A percentile compares a stretch with the other conserved stretches of the same genome.
phyloP scores from a whole-genome alignment of 2,797 vertebrate species.

The Bucorvus abyssinicus region DNA sequence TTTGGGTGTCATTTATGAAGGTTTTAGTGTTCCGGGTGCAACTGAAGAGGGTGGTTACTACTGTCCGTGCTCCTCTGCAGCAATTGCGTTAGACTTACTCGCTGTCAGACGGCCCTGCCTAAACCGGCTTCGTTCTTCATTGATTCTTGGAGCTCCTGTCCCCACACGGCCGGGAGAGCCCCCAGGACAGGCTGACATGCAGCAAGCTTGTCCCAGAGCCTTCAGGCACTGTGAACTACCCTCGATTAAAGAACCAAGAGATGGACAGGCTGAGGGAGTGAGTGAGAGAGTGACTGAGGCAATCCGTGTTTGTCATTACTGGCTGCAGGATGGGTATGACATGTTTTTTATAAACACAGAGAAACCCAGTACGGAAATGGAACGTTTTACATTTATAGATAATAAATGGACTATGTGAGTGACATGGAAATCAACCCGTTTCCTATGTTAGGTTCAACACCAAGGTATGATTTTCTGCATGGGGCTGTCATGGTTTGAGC shows the following conservation, averaged over 20 bases:
- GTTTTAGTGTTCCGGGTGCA: background rate
- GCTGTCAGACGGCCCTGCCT: background rate
- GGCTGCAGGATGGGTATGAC: background rate
- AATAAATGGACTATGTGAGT: background rate
- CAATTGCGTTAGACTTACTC: background rate
- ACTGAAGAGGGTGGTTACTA: background rate
- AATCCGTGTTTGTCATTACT: background rate
- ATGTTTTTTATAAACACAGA: background rate
- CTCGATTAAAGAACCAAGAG: background rate
- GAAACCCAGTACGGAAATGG: background rate
- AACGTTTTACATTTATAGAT: background rate
- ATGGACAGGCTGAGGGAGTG: background rate
- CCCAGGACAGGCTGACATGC: accelerated
- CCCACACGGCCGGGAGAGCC: background rate
- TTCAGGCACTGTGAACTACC: accelerated
- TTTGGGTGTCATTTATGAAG: background rate
- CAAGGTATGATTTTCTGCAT: background rate
- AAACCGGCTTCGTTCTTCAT: background rate
- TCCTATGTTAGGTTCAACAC: background rate
- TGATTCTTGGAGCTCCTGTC: background rate
- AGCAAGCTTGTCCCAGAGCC: background rate
- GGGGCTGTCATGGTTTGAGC: background rate
- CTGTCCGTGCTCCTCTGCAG: background rate
- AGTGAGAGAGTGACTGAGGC: background rate
- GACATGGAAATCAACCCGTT: background rate